Percentiles rank a stretch among this genome's conserved stretches.
These are phyloP conservation scores for Agapetus fuscipes DNA, from an alignment of 2,888 invertebrate species.

Conservation along the genomic window DNA sequence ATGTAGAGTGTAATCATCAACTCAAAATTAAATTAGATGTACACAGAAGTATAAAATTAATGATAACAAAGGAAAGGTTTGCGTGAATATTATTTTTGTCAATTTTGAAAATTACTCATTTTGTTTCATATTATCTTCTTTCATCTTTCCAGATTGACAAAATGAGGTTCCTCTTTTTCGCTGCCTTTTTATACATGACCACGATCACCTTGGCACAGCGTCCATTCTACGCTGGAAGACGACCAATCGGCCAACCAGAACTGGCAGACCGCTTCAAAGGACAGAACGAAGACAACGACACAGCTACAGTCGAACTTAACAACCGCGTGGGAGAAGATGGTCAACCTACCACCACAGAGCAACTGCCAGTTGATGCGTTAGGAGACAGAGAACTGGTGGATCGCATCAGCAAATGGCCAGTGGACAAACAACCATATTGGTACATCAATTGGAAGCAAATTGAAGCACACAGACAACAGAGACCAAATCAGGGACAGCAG, in stretches of 20 bases:
- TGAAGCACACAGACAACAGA: conserved; percentile 42
- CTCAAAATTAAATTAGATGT: too few relatives aligned
- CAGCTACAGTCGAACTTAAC: conserved; percentile 24
- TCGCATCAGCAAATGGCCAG: conserved; percentile 52
- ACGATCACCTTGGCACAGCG: conserved; percentile 47
- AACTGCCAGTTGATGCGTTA: conserved; percentile 54
- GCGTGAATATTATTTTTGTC: too few relatives aligned
- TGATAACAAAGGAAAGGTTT: too few relatives aligned
- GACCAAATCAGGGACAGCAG: not conserved
- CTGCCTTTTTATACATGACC: too few relatives aligned
- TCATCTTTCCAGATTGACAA: too few relatives aligned
- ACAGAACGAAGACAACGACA: conserved; percentile 21
- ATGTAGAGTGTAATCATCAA: too few relatives aligned
- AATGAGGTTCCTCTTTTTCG: too few relatives aligned
- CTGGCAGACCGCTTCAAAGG: conserved; percentile 37
- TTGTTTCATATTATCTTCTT: too few relatives aligned
- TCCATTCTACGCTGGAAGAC: conserved; percentile 52
- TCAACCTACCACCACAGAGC: conserved; percentile 29
- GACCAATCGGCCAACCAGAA: conserved; percentile 51
- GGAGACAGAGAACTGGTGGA: conserved; percentile 54
- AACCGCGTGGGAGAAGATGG: conserved; percentile 46
- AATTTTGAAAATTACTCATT: too few relatives aligned
- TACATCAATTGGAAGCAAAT: conserved; percentile 57
- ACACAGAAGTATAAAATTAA: too few relatives aligned
- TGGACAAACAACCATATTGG: conserved; percentile 65